Percentiles rank a stretch among this genome's conserved stretches.
These are phyloP conservation scores for Ia io DNA, from an alignment of 2,113 vertebrate genomes.

Conservation along the genomic window DNA sequence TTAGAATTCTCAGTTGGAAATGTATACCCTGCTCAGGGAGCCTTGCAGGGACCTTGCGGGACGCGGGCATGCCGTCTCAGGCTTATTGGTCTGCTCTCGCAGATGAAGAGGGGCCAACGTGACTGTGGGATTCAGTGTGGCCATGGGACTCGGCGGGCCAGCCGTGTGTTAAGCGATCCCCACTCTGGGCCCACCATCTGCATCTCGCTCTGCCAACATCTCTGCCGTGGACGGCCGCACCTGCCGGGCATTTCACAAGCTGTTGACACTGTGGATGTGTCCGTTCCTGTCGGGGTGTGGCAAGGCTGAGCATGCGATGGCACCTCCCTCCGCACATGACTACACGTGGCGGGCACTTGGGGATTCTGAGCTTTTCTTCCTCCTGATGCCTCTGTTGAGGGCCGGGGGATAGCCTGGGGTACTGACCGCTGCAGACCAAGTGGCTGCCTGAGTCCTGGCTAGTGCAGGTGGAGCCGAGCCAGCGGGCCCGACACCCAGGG, in stretches of 20 bases:
- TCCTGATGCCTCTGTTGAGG: not conserved
- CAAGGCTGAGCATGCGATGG: not conserved
- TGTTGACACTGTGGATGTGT: not conserved
- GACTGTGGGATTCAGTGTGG: accelerated
- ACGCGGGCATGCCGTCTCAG: not conserved
- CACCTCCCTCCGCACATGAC: accelerated
- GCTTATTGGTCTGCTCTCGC: not conserved
- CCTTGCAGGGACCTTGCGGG: accelerated
- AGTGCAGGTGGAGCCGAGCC: accelerated
- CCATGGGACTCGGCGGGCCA: not conserved
- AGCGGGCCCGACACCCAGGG: accelerated
- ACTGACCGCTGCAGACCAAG: accelerated
- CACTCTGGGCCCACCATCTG: not conserved
- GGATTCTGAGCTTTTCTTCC: not conserved
- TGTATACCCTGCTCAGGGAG: accelerated
- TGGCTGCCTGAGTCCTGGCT: not conserved
- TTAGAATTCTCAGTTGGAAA: not conserved
- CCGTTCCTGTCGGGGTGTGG: not conserved
- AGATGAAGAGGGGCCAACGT: accelerated
- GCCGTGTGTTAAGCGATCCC: not conserved
- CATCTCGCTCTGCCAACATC: not conserved
- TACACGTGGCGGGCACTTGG: accelerated
- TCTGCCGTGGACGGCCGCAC: not conserved
- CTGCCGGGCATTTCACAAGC: not conserved
- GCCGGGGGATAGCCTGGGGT: not conserved